Base-by-base conservation (phyloP, 2,113 vertebrate genomes). In the Gobius niger region DNA sequence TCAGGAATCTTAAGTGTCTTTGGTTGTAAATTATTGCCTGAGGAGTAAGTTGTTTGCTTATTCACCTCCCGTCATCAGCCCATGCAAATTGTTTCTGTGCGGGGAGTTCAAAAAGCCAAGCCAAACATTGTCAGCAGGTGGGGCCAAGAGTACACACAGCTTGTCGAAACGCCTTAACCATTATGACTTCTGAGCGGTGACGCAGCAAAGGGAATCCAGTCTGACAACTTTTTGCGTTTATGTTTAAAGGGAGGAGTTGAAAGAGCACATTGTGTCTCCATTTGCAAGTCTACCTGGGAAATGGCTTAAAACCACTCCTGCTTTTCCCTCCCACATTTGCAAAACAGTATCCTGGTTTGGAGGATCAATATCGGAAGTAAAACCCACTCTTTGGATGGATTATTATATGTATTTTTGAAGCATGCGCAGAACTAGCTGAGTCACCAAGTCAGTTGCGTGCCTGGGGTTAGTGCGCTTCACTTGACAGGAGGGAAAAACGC, bases 161-260 rank as follows among this genome's bases (percentile, higher is more conserved):
- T 44, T 87, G 84, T 90, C 81, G 82, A 54, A 87, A 84, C 75
- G 68, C 10, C 65, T 65, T 77, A 68, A 83, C 78, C 44, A 24
- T 13, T 69, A 66, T 7, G 64, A 68, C 49, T 70, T 62, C 40
- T 63, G 4, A 68, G 70, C 0, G 15, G 12, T 54, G 66, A 76
- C 19, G 14, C 63, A 82, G 70, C 84, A 60, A 34, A 83, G 72
- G 75, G 76, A 91, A 91, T 93, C 93, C 82, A 84, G 94, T 91
- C 85, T 75, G 86, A 85, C 93, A 71, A 85, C 88, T 88, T 90
- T 60, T 66, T 63, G 60, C 61, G 91, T 89, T 91, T n/a, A n/a
- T 47, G 85, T 82, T 80, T 40, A 57, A 46, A 2, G 7, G 7
- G 56, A 11, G 50, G 75, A 49, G 63, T 70, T 67, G 65, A 70